Evolutionary conservation across 2,888 invertebrate genomes (phyloP).

Genomic region (Mythimna lalbum): DNA sequence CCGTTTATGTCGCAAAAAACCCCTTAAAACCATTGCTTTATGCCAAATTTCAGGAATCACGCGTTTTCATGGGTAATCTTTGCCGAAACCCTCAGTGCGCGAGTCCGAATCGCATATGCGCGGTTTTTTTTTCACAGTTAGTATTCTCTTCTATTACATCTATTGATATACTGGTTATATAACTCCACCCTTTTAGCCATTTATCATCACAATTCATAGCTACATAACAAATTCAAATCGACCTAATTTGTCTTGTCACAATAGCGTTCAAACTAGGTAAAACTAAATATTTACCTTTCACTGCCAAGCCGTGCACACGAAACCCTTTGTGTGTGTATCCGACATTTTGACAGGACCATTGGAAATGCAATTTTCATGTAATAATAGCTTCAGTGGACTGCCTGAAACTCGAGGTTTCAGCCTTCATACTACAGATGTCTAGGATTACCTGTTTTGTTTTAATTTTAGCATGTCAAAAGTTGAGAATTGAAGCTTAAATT

Average conservation of each 20-base stretch:
- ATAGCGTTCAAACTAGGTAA: neutral
- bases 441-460: neutral
- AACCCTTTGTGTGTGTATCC: slow-evolving; percentile 40
- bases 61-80: too few relatives aligned
- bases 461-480: neutral
- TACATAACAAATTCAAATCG: neutral
- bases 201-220: neutral
- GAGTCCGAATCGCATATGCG: too few relatives aligned
- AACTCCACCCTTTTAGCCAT: neutral
- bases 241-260: neutral
- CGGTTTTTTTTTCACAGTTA: too few relatives aligned
- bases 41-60: too few relatives aligned
- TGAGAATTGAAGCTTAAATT: too few relatives aligned
- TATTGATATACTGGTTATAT: too few relatives aligned
- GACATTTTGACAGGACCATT: slow-evolving; percentile 46
- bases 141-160: too few relatives aligned
- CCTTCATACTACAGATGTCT: slow-evolving; percentile 2
- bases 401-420: slow-evolving; percentile 7
- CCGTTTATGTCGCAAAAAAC: too few relatives aligned
- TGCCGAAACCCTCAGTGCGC: too few relatives aligned
- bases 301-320: neutral
- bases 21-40: too few relatives aligned
- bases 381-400: slow-evolving; percentile 22
- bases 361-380: slow-evolving; percentile 44
- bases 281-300: neutral